Base-by-base conservation (phyloP, 2,797 vertebrate genomes). In the Acanthurus lineatus region DNA sequence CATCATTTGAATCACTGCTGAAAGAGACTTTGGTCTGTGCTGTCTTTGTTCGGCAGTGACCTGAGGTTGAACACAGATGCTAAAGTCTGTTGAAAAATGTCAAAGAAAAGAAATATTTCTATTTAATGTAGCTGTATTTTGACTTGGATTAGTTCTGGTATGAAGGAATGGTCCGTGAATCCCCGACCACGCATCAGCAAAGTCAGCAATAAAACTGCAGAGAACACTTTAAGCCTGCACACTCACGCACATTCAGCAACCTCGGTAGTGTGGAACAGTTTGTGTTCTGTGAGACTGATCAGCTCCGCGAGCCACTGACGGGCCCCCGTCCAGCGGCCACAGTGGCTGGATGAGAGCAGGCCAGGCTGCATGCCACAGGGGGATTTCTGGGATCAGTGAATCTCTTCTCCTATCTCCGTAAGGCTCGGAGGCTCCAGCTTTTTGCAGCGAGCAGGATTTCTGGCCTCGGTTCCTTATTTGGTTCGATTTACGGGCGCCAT, bases 351-450 rank as follows among this genome's bases (percentile, higher is more conserved):
- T 73, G 88, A 90, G 88, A 86, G 71, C 44, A 22, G 72, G 72
- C 77, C 54, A 61, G 79, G 70, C 82, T 83, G 73, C 82, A 57
- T 74, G 84, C 87, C 87, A 83, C 38, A 42, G 14, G 57, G 82
- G 87, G 91, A 91, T 88, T 92, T 90, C 79, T 88, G 86, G 82
- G 89, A 88, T 90, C 86, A 91, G 82, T 61, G 80, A 85, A 88
- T 92, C 86, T 81, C 79, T 84, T 65, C 72, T 80, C 73, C 80
- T 88, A 86, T 92, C 86, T 88, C 66, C 54, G 62, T 32, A 71
- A 57, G 77, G 81, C 86, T 85, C 61, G 56, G 73, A 86, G 81
- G 75, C 83, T 82, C 67, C 44, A 9, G 38, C 47, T 32, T 69
- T 84, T 73, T 70, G 67, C 76, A 86, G 72, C 5, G 52, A 85